A percentile compares a stretch with the other conserved stretches of the same genome.
These are phyloP conservation scores for Listronotus oregonensis DNA, from an alignment of 1,140 invertebrate species.

Conservation along the genomic window DNA sequence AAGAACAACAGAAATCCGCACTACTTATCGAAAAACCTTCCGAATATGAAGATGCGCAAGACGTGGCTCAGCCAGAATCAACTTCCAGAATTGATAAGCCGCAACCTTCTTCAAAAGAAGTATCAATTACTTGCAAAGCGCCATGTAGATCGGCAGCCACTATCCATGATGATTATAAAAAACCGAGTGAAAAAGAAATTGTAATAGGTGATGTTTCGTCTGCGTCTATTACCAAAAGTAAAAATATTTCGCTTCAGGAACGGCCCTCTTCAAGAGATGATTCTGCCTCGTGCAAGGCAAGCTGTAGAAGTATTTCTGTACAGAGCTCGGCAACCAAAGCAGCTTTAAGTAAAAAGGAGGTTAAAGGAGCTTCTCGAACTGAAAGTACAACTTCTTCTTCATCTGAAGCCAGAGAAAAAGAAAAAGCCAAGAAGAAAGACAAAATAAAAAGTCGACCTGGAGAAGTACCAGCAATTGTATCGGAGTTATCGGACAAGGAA, in stretches of 20 bases:
- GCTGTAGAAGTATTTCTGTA: constrained; percentile 24
- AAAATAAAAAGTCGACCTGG: too few species aligned
- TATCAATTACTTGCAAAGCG: constrained; percentile 5
- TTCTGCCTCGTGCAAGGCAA: constrained; percentile 25
- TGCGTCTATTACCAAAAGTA: neutral
- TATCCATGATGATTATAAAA: neutral
- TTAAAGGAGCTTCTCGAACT: too few species aligned
- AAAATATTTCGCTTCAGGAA: constrained; percentile 12
- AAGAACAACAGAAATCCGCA: constrained; percentile 16
- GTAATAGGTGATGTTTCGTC: constrained; percentile 14
- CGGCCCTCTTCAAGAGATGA: constrained; percentile 27
- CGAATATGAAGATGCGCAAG: too few species aligned
- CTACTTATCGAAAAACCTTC: neutral
- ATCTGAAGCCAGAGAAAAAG: too few species aligned
- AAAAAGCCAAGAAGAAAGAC: too few species aligned
- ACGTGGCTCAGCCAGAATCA: too few species aligned
- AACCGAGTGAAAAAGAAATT: constrained; percentile 1
- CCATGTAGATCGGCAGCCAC: constrained; percentile 9
- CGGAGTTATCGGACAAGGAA: constrained; percentile 31
- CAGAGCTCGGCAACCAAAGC: constrained; percentile 11
- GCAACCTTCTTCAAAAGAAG: constrained; percentile 1
- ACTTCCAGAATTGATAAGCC: neutral
- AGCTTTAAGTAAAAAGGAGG: too few species aligned
- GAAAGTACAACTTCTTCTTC: too few species aligned
- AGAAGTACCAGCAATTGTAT: constrained; percentile 11